These are phyloP conservation scores for Balaenoptera acutorostrata DNA, from an alignment of 2,113 vertebrate species.

Conservation along the genomic window DNA sequence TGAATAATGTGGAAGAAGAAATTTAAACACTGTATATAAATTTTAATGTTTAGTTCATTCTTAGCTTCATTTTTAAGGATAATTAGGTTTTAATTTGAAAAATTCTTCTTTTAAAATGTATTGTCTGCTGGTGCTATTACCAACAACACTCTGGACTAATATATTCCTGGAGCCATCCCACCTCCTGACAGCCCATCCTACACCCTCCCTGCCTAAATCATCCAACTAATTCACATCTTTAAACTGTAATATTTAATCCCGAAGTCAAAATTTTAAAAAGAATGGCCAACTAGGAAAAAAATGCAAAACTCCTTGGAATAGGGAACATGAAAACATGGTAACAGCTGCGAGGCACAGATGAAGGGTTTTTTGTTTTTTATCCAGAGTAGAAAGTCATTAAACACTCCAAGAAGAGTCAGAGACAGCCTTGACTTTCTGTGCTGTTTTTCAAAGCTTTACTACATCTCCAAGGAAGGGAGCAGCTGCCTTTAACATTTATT, in stretches of 20 bases:
- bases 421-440: background rate
- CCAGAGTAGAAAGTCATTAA: background rate
- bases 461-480: background rate
- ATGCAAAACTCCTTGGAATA: background rate
- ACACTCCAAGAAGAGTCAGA: background rate
- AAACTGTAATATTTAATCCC: background rate
- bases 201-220: background rate
- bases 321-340: background rate
- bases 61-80: background rate
- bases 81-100: background rate
- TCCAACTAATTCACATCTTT: background rate
- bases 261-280: background rate
- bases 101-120: background rate
- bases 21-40: background rate
- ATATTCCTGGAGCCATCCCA: background rate
- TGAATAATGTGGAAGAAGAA: background rate
- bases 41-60: background rate
- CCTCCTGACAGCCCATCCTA: background rate
- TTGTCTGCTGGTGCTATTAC: background rate
- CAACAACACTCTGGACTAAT: background rate
- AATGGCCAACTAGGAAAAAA: background rate
- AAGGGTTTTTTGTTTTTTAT: background rate
- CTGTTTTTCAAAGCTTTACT: background rate
- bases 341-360: background rate
- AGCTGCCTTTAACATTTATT: background rate